Percentiles rank a stretch among this genome's conserved stretches.
phyloP scores from a whole-genome alignment of 2,797 vertebrate genomes.

The Allobates femoralis region DNA sequence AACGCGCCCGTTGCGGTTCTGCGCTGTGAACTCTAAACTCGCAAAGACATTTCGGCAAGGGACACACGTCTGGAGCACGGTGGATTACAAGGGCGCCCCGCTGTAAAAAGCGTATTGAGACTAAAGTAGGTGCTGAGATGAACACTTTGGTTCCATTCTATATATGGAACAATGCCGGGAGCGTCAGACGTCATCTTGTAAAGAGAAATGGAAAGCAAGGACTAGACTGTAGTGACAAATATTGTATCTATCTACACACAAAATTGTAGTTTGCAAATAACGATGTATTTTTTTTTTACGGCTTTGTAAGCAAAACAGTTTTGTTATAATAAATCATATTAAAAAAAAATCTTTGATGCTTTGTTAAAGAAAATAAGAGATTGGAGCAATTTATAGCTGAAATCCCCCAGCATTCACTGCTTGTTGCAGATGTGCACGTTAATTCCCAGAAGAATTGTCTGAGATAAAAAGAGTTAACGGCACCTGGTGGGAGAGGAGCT shows the following conservation, averaged over 20 bases:
- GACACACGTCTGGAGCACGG: not conserved
- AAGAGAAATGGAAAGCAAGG: conserved; percentile 72
- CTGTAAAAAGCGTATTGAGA: not conserved
- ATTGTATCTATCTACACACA: conserved; percentile 81
- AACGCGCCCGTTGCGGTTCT: conserved; percentile 67
- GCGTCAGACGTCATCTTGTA: conserved; percentile 80
- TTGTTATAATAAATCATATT: conserved; percentile 87
- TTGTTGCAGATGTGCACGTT: no score
- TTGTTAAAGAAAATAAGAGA: not conserved
- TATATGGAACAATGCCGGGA: conserved; percentile 71
- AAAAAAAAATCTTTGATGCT: conserved; percentile 64
- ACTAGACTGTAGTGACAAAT: conserved; percentile 80
- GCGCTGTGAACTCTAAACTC: not conserved
- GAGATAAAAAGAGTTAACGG: no score
- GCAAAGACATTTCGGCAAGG: not conserved
- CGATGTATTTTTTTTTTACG: conserved; percentile 83
- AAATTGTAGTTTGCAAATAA: conserved; percentile 87
- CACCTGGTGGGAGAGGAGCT: no score
- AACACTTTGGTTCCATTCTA: conserved; percentile 50
- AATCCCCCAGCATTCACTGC: not conserved
- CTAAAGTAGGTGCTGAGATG: not conserved
- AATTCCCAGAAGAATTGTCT: no score
- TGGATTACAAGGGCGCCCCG: not conserved
- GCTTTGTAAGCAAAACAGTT: conserved; percentile 81
- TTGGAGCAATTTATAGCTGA: not conserved